Evolutionary conservation across 1,140 invertebrate species (phyloP), one percentile per base, ranked within the genome.

Genomic region (Lethocerus indicus): DNA sequence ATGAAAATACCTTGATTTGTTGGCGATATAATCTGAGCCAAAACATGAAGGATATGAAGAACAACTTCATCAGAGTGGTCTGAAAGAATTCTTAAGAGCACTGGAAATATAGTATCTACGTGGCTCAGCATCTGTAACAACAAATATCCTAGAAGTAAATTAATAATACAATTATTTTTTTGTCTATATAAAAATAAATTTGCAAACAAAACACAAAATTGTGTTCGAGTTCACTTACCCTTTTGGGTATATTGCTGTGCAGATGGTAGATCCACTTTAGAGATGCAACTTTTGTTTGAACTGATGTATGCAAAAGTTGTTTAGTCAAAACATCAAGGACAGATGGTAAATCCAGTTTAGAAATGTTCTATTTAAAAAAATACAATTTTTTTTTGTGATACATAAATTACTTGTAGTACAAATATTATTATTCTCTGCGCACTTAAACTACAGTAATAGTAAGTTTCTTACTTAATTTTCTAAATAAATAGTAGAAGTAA

Each of bases 11-110:
- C 49, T 41, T 29, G 23, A 25, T 21, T 25, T 25, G 54, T 40
- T 48, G 54, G 70, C n/a, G 80, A 78, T 55, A 82, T 74, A 64
- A 96, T 84, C 71, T 92, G 83, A 4, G 91, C 83, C 47, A 96
- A 73, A 13, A 95, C 88, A 56, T 91, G 83, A 21, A 96, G 68
- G 60, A 81, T 83, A 60, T 92, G 76, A 28, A 92, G 74, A 13
- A 95, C 89, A 25, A 95, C 90, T 69, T 97, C 88, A 65, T 98
- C 91, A 0, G 89, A 83, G 44, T 77, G 74, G 70, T 98, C 93
- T 14, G 84, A 81, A 4, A 98, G 68, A 4, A 82, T 82, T 51
- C 76, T 75, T 61, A 96, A 73, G 18, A 95, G 67, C 37, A 84
- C 78, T 13, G 81, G 80, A 69, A 95, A 95, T 46, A 97, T 70